Evolutionary conservation across 2,797 vertebrate genomes (phyloP).

Genomic region (Hemitrygon akajei): DNA sequence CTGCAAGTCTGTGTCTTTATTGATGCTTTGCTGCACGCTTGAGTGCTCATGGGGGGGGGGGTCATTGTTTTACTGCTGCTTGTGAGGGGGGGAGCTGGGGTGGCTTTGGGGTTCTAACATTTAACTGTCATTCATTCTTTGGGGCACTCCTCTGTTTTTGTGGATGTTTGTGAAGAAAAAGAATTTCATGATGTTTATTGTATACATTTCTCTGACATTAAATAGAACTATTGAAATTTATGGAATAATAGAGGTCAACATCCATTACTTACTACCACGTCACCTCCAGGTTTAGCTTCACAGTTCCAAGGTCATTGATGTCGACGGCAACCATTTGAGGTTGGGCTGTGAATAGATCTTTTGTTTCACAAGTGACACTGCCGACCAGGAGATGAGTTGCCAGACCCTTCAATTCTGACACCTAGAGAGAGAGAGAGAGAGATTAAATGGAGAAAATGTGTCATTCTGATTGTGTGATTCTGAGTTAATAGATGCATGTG

Average conservation of each 20-base stretch:
- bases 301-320: conserved; percentile 92
- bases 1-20: too few relatives aligned
- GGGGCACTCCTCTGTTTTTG: too few relatives aligned
- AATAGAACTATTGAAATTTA: not conserved
- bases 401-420: conserved; percentile 91
- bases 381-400: conserved; percentile 92
- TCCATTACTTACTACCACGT: conserved; percentile 87
- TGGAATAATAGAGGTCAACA: not conserved
- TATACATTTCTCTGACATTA: too few relatives aligned
- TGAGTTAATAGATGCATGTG: not conserved
- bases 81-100: too few relatives aligned
- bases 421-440: conserved; percentile 54
- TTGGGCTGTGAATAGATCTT: conserved; percentile 90
- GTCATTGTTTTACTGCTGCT: too few relatives aligned
- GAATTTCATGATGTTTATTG: too few relatives aligned
- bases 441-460: not conserved
- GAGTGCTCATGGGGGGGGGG: too few relatives aligned
- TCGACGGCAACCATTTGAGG: conserved; percentile 96
- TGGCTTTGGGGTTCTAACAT: too few relatives aligned
- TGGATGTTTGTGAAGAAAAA: too few relatives aligned
- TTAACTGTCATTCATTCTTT: too few relatives aligned
- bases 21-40: too few relatives aligned
- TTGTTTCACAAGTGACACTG: conserved; percentile 94
- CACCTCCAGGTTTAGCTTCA: conserved; percentile 96
- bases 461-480: not conserved